Conservation (phyloP, 2,113 vertebrate genomes). For the Thunnus maccoyii region DNA sequence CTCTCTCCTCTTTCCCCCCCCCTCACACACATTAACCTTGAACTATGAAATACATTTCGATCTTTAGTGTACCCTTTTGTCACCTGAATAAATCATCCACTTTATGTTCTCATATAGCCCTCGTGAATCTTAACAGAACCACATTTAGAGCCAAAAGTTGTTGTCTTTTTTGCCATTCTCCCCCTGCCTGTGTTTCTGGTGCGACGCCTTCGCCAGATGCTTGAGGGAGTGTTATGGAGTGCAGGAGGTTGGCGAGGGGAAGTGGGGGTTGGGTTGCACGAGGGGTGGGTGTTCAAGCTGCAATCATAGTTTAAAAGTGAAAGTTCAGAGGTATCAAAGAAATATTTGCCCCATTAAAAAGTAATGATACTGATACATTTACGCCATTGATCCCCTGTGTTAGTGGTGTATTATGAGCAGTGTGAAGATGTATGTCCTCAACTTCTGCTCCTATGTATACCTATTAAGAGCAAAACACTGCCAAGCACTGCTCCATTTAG, state of each 20-base stretch:
- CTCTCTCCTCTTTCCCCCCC: neutral
- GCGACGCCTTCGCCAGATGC: conserved; percentile 61
- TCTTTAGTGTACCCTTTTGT: neutral
- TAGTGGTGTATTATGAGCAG: neutral
- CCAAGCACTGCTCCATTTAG: conserved; percentile 6
- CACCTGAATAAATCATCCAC: neutral
- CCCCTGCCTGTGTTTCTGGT: conserved; percentile 22
- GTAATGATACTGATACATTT: neutral
- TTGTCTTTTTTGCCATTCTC: neutral
- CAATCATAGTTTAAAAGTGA: conserved; percentile 23
- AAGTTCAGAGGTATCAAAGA: neutral
- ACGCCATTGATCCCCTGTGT: neutral
- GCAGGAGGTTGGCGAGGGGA: neutral
- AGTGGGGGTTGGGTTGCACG: conserved; percentile 29
- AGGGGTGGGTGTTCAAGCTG: conserved; percentile 12
- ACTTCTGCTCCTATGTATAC: neutral
- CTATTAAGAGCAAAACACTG: conserved; percentile 2
- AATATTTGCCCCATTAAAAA: neutral
- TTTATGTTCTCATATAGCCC: neutral
- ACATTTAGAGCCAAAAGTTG: neutral
- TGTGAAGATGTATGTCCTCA: neutral
- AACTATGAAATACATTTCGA: conserved; percentile 23
- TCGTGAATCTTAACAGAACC: neutral
- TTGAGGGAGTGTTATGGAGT: conserved; percentile 20
- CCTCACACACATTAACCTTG: neutral